phyloP scores from a whole-genome alignment of 2,797 vertebrate genomes.

The Ctenopoma kingsleyae region DNA sequence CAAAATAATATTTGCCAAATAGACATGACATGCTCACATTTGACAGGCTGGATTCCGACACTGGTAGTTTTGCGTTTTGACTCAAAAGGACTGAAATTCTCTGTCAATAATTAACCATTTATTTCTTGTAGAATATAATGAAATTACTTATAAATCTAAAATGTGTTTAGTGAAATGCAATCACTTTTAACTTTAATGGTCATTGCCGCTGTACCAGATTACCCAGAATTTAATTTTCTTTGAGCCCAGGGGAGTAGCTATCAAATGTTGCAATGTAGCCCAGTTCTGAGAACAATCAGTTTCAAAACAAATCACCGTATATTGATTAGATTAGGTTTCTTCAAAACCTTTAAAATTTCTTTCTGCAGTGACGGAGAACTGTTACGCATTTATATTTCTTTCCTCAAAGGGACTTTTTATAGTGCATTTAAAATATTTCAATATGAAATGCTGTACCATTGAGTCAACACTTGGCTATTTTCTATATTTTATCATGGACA shows the following conservation, averaged over 20 bases:
- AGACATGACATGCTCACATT: background rate
- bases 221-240: background rate
- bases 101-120: background rate
- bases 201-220: background rate
- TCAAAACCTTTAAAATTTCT: too few species aligned
- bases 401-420: slow-evolving; percentile 36
- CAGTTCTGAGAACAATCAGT: slow-evolving; percentile 15
- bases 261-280: slow-evolving; percentile 17
- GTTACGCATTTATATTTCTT: slow-evolving; percentile 21
- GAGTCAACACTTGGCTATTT: slow-evolving; percentile 40
- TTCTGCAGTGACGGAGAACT: too few species aligned
- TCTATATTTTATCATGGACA: slow-evolving; percentile 46
- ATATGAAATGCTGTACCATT: slow-evolving; percentile 47
- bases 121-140: background rate
- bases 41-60: background rate
- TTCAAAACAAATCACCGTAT: slow-evolving; percentile 19
- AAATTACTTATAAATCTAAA: slow-evolving; percentile 9
- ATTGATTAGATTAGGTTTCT: background rate
- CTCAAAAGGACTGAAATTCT: background rate
- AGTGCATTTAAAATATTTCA: slow-evolving; percentile 54
- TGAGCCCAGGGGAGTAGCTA: slow-evolving; percentile 5
- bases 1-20: background rate
- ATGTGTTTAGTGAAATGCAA: background rate
- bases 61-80: background rate
- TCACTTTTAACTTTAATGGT: slow-evolving; percentile 12